Conservation (phyloP, 2,888 invertebrate species). For the Tridacna gigas region DNA sequence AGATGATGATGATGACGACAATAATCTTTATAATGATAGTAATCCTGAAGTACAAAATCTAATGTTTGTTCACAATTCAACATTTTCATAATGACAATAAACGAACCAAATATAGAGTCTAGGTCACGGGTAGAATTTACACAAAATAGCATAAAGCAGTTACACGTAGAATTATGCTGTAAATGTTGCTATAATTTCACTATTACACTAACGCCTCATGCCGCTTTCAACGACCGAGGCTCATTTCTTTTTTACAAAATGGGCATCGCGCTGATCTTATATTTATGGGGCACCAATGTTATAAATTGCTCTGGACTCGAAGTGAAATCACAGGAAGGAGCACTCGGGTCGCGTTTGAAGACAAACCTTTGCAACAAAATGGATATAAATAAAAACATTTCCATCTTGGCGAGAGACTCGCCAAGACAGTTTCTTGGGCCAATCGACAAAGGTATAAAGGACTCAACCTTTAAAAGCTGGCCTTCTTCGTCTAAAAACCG, state of each 20-base stretch:
- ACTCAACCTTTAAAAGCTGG: conserved; percentile 16
- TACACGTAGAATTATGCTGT: too few relatives aligned
- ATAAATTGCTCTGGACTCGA: background rate
- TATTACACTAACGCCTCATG: too few relatives aligned
- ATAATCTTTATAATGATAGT: too few relatives aligned
- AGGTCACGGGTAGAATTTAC: too few relatives aligned
- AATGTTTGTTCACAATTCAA: too few relatives aligned
- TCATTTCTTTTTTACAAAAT: background rate
- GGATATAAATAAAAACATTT: conserved; percentile 16
- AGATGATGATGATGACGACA: too few relatives aligned
- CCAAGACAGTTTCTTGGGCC: conserved; percentile 29
- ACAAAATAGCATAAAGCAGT: too few relatives aligned
- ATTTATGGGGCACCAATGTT: background rate
- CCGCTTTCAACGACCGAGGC: too few relatives aligned
- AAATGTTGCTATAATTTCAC: too few relatives aligned
- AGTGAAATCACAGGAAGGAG: background rate
- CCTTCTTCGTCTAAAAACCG: conserved; percentile 32
- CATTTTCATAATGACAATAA: too few relatives aligned
- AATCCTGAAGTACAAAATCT: too few relatives aligned
- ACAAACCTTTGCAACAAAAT: conserved; percentile 23
- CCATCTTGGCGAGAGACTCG: conserved; percentile 8
- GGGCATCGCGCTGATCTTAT: background rate
- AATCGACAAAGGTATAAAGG: conserved; percentile 40
- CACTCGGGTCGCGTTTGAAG: conserved; percentile 1
- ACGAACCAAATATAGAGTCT: too few relatives aligned